Evolutionary conservation across 2,888 invertebrate genomes (phyloP), one percentile per base, ranked within the genome.

Genomic region (Stenolophus ochropezus): DNA sequence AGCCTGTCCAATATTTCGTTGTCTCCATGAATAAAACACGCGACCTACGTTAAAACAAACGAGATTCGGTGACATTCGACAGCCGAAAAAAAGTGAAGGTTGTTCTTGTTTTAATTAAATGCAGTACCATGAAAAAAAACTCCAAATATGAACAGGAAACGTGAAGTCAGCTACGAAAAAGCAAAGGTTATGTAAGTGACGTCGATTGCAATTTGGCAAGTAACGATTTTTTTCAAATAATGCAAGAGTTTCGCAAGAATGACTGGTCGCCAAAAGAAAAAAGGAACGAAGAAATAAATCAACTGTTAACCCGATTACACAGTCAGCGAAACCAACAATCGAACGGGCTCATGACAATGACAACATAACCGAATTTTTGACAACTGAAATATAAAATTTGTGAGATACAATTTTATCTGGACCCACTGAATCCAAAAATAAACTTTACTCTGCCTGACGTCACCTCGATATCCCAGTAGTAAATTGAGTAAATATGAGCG

Each of bases 1-100:
- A 61, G 61, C 61, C 23, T n/a, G n/a, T 58, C 53, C 21, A 61
- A 61, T 61, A 23, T 61, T 61, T 61, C 61, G n/a, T 61, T 61
- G 61, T 21, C 25, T 25, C 61, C 61, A 61, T 61, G 61, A 61
- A 61, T 61, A 61, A 61, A 61, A 61, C 56, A 56, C 61, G 25
- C 61, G 61, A 61, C 61, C 61, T 61, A 61, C 61, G 61, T 61
- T 61, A 61, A 61, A 61, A 61, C 61, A 61, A 61, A 61, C 61
- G 61, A 61, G 61, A 61, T 61, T 61, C 61, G 14, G 61, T 61
- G 61, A 61, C 61, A 61, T 61, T 61, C 61, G 61, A 25, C 23
- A 61, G 23, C 4, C 25, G 61, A 25, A 69, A 69, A 69, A 65
- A 69, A 69, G 33, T 69, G 69, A 69, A 69, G 69, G 69, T 47